Conservation (phyloP, 2,888 invertebrate species). For the Hemithea aestivaria region DNA sequence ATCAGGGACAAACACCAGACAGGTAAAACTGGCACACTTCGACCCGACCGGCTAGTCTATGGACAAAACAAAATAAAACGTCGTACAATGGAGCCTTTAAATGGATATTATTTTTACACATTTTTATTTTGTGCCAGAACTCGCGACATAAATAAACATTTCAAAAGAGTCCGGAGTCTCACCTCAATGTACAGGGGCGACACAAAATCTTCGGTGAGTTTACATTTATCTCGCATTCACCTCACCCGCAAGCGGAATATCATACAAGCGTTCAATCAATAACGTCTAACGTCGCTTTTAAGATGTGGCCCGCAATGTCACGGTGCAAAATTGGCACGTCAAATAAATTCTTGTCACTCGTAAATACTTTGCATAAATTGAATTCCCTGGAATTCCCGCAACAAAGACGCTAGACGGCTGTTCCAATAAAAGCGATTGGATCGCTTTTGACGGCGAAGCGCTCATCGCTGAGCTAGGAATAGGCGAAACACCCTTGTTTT, state of each 20-base stretch:
- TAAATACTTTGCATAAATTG: conserved; percentile 75
- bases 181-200: conserved; percentile 15
- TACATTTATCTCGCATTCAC: conserved; percentile 24
- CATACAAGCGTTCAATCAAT: conserved; percentile 46
- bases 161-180: conserved; percentile 15
- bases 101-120: too few relatives aligned
- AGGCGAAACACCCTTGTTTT: conserved; percentile 35
- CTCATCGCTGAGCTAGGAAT: conserved; percentile 36
- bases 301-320: conserved; percentile 45
- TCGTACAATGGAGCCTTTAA: too few relatives aligned
- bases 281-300: conserved; percentile 40
- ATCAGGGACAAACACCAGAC: too few relatives aligned
- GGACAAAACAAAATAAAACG: too few relatives aligned
- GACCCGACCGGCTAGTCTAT: too few relatives aligned
- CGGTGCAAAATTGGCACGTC: conserved; percentile 61
- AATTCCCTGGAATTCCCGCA: conserved; percentile 63
- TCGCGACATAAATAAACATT: too few relatives aligned
- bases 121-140: too few relatives aligned
- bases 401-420: conserved; percentile 66
- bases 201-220: conserved; percentile 14
- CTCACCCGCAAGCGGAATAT: conserved; percentile 34
- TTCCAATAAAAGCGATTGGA: conserved; percentile 70
- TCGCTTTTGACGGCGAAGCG: conserved; percentile 63
- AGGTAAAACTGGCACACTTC: too few relatives aligned
- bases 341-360: conserved; percentile 72